Evolutionary conservation across 2,888 invertebrate species (phyloP).

Genomic region (Melieria picta): DNA sequence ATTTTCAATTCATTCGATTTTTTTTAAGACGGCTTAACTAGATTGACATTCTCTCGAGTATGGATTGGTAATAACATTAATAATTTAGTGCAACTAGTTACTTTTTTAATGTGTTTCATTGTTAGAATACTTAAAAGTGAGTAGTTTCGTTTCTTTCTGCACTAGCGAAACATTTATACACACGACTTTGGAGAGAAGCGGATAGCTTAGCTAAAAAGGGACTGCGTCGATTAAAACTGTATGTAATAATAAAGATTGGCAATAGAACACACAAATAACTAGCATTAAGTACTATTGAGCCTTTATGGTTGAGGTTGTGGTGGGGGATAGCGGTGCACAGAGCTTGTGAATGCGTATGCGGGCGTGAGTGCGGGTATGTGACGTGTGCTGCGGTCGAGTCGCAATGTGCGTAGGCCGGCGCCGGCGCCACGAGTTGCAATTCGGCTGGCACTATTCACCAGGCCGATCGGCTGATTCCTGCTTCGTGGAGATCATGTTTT

Average conservation of each 20-base stretch:
- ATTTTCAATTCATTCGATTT: slow-evolving; percentile 14
- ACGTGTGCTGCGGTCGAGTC: background rate
- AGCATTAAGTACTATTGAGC: slow-evolving; percentile 35
- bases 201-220: slow-evolving; percentile 22
- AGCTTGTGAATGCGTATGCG: too few relatives aligned
- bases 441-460: background rate
- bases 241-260: slow-evolving; percentile 25
- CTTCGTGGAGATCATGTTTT: slow-evolving; percentile 16
- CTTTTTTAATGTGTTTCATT: background rate
- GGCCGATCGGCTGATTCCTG: background rate
- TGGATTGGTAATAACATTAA: slow-evolving; percentile 8
- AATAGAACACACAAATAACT: slow-evolving; percentile 8
- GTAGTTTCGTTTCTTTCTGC: background rate
- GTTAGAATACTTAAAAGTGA: background rate
- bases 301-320: slow-evolving; percentile 20
- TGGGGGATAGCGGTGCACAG: background rate
- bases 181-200: slow-evolving; percentile 14
- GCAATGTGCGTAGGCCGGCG: background rate
- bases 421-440: background rate
- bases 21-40: background rate
- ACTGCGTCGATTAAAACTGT: slow-evolving; percentile 16
- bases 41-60: background rate
- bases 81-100: slow-evolving; percentile 17
- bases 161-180: slow-evolving; percentile 1
- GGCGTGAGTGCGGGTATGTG: background rate